Base-by-base conservation (phyloP, 2,888 invertebrate genomes). In the Gymnoscelis rufifasciata region DNA sequence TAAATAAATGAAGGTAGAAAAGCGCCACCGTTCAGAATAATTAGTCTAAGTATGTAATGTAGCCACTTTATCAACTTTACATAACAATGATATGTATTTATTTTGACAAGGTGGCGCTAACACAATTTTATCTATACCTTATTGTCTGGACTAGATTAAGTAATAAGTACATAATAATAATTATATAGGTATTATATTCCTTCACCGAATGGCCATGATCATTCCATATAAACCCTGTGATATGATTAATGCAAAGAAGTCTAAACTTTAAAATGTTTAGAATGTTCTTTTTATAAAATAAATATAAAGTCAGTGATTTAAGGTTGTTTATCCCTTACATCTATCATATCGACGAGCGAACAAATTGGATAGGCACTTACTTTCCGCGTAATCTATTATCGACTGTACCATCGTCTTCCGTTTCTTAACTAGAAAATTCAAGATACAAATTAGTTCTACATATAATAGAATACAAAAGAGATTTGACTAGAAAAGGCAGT, bases 331-430 rank as follows among this genome's bases (percentile, higher is more conserved):
- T 45, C 42, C 38, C 15, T 45, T 50, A 41, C 49, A 45, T 35
- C 45, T 30, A 7, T 7, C 31, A 30, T 24, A 24, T 5, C 33
- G 12, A 28, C 11, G 37, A 28, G 12, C n/a, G 4, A 33, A 35
- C 49, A 41, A 19, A 45, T 2, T 11, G 14, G 36, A 47, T 33
- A 11, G 47, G 64, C 61, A 84, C 84, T 86, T 83, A 86, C 84
- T 78, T 56, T 82, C 83, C 50, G 66, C 76, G 62, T 74, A 75
- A 51, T 58, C 60, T 43, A 66, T 55, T 51, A 69, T 51, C 46
- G 58, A 47, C 38, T 70, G 56, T 53, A 71, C 64, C 39, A 74
- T 43, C 47, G 63, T 66, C 64, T 71, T 75, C 61, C 71, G 66
- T 59, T 71, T 71, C 62, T 78, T 80, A 63, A 51, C 52, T 57